Conservation (phyloP, 1,140 invertebrate species). For the Drosophila mayri region DNA sequence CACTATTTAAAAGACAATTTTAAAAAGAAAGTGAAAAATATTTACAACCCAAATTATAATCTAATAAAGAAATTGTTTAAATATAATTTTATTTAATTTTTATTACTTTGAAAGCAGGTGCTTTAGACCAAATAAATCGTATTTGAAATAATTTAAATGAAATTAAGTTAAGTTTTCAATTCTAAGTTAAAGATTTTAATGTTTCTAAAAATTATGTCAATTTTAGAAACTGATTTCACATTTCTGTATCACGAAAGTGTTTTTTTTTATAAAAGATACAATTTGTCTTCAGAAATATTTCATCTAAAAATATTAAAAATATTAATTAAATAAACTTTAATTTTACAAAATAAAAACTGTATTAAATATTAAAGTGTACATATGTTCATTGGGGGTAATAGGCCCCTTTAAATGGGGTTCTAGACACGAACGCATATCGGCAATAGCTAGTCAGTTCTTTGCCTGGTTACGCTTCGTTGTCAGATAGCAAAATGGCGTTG, state of each 20-base stretch:
- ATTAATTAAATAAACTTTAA: neutral
- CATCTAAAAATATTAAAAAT: neutral
- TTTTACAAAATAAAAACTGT: neutral
- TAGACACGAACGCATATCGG: conserved; percentile 47
- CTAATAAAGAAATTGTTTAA: too few relatives aligned
- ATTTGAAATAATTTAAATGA: neutral
- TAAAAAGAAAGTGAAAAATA: neutral
- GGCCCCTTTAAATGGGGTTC: conserved; percentile 25
- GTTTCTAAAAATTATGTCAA: neutral
- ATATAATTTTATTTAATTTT: neutral
- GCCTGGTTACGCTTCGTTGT: conserved; percentile 75
- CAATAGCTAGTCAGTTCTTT: conserved; percentile 46
- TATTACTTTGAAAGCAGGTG: neutral
- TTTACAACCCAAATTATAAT: neutral
- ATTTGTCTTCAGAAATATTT: neutral
- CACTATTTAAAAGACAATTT: neutral
- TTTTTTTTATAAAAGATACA: neutral
- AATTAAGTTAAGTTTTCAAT: too few relatives aligned
- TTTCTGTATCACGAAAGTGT: neutral
- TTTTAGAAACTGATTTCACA: neutral
- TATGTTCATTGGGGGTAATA: conserved; percentile 15
- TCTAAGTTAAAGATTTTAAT: too few relatives aligned
- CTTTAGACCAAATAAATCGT: neutral
- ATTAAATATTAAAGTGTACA: conserved; percentile 12
- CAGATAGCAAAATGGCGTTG: conserved; percentile 57